A percentile compares a stretch with the other conserved stretches of the same genome.
These are phyloP conservation scores for Gallinago stenura DNA, from an alignment of 2,797 vertebrate species.

Conservation along the genomic window DNA sequence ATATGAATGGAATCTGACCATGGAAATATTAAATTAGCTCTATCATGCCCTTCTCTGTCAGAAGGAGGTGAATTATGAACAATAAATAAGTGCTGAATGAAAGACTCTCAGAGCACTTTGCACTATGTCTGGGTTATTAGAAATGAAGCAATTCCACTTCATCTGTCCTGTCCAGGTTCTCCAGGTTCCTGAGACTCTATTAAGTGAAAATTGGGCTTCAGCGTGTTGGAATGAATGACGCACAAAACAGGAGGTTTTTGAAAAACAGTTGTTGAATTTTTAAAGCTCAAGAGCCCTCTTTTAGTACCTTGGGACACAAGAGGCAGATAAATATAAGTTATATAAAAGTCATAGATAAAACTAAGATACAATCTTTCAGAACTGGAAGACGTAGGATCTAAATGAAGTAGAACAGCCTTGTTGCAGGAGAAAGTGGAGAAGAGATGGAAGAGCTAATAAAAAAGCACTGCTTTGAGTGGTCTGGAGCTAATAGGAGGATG, in stretches of 20 bases:
- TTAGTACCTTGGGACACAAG: background rate
- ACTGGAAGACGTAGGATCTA: background rate
- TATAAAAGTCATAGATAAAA: background rate
- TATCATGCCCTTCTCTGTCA: conserved; percentile 76
- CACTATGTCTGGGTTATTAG: conserved; percentile 60
- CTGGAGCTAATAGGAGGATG: background rate
- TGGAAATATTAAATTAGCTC: conserved; percentile 69
- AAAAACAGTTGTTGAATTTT: background rate
- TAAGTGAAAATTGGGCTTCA: conserved; percentile 38
- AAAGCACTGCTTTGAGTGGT: background rate
- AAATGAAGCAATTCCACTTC: conserved; percentile 67
- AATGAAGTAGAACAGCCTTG: background rate
- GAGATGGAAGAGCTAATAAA: background rate
- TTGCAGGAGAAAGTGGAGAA: background rate
- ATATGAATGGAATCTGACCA: conserved; percentile 68
- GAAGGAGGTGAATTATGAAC: conserved; percentile 62
- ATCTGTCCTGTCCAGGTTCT: conserved; percentile 46
- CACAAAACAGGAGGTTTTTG: background rate
- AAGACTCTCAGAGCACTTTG: conserved; percentile 33
- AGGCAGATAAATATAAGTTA: background rate
- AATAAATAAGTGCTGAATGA: conserved; percentile 63
- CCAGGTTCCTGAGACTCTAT: conserved; percentile 9
- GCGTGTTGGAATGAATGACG: background rate
- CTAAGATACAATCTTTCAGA: background rate
- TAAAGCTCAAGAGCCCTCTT: background rate